Evolutionary conservation across 2,888 invertebrate genomes (phyloP), one percentile per base, ranked within the genome.

Genomic region (Xanthorhoe designata): DNA sequence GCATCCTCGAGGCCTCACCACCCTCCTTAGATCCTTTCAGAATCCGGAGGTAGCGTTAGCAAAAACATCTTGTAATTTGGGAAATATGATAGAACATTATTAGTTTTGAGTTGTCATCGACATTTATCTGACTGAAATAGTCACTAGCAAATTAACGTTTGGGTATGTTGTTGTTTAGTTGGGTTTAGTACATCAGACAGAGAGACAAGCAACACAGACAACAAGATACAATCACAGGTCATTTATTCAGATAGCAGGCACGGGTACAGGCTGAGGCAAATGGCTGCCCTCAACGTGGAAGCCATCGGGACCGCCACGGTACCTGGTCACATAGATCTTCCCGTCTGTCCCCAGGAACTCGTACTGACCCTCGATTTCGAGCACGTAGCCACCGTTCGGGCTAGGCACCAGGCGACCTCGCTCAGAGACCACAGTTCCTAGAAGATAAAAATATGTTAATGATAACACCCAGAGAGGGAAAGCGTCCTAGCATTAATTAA

Each of bases 21-120:
- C 92, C 92, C 92, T 91, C 92, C 91, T 90, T 90, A 87, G 91
- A 92, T 90, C 92, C 92, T 92, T 92, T 92, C 89, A 91, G 92
- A 92, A 90, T 88, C 87, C 86, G 77, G 78, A 75, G 61, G 84
- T 89, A 92, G 73, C 64, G 90, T 77, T 75, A 66, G 82, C 88
- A 90, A 42, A 42, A 13, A 42, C 3, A 42, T 42, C 13, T 42
- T 38, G 10, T 38, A 38, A 13, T 42, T 9, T 38, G 13, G 38
- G 10, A 2, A 13, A 13, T 42, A 13, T 35, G 35, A 35, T 42
- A 13, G 8, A 2, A 4, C 38, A 42, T 42, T 42, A n/a, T 42
- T 42, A 42, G 13, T 13, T 42, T 10, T 32, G 6, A 4, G 32
- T 32, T 32, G 32, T 7, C 32, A 32, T 32, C 32, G 7, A 32